Evolutionary conservation across 1,140 invertebrate genomes (phyloP).

Genomic region (Zaprionus capensis): DNA sequence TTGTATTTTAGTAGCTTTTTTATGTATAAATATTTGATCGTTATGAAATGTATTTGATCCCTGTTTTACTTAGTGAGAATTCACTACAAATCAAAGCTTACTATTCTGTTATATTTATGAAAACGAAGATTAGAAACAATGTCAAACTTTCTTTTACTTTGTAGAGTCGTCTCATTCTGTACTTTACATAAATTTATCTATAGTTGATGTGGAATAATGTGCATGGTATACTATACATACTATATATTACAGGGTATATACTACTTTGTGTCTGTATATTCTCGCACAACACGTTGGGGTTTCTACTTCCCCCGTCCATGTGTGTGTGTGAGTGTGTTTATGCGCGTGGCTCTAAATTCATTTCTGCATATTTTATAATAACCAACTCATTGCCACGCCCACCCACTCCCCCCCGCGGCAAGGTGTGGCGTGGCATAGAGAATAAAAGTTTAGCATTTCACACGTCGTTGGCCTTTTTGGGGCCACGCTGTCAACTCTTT

Average conservation of each 20-base stretch:
- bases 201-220: too few relatives aligned
- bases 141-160: too few relatives aligned
- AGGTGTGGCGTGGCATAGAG: constrained; percentile 12
- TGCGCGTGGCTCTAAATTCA: constrained; percentile 40
- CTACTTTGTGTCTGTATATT: not conserved
- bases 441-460: constrained; percentile 71
- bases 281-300: not conserved
- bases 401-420: not conserved
- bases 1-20: not conserved
- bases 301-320: not conserved
- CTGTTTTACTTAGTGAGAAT: too few relatives aligned
- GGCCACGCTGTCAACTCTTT: constrained; percentile 74
- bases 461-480: constrained; percentile 40
- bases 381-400: constrained; percentile 5
- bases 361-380: constrained; percentile 69
- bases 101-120: too few relatives aligned
- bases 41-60: not conserved
- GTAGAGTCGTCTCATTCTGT: too few relatives aligned
- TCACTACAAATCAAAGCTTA: too few relatives aligned
- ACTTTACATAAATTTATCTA: too few relatives aligned
- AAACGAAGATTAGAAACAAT: too few relatives aligned
- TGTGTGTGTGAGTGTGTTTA: constrained; percentile 12
- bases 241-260: too few relatives aligned
- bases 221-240: too few relatives aligned
- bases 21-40: not conserved